Conservation (phyloP, 2,888 invertebrate species). For the Augiades crinisus region DNA sequence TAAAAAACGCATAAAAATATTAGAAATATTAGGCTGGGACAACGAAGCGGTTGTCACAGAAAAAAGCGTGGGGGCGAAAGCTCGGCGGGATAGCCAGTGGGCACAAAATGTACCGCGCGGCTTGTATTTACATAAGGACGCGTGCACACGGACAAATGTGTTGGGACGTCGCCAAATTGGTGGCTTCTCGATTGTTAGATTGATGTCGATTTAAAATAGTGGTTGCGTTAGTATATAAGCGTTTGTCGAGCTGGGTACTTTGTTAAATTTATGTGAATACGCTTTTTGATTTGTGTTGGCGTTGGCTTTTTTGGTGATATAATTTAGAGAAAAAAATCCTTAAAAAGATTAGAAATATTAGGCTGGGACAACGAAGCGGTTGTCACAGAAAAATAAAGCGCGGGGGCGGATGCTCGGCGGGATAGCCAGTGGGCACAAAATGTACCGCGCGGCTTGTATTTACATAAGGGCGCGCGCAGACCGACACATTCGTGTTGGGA, state of each 20-base stretch:
- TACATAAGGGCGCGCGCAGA: conserved; percentile 38
- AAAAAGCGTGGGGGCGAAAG: conserved; percentile 41
- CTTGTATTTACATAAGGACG: conserved; percentile 46
- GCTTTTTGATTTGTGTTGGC: too few species aligned
- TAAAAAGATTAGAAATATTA: too few species aligned
- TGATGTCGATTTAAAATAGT: too few species aligned
- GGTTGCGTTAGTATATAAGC: too few species aligned
- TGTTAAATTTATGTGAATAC: too few species aligned
- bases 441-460: conserved; percentile 47
- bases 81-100: conserved; percentile 32
- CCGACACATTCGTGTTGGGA: not conserved
- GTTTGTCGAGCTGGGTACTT: too few species aligned
- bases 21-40: too few species aligned
- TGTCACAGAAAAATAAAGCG: conserved; percentile 34
- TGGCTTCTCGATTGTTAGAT: not conserved
- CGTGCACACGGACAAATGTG: not conserved
- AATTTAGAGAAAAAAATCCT: too few species aligned
- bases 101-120: too few species aligned
- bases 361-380: conserved; percentile 21
- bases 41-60: conserved; percentile 23
- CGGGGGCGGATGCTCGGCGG: conserved; percentile 40
- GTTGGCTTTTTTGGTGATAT: too few species aligned
- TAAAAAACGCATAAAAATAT: too few species aligned
- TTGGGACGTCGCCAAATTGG: not conserved
- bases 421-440: conserved; percentile 29